A percentile compares a stretch with the other conserved stretches of the same genome.
Evolutionary conservation across 2,797 vertebrate genomes (phyloP).

Genomic region (Oreonectes daqikongensis): DNA sequence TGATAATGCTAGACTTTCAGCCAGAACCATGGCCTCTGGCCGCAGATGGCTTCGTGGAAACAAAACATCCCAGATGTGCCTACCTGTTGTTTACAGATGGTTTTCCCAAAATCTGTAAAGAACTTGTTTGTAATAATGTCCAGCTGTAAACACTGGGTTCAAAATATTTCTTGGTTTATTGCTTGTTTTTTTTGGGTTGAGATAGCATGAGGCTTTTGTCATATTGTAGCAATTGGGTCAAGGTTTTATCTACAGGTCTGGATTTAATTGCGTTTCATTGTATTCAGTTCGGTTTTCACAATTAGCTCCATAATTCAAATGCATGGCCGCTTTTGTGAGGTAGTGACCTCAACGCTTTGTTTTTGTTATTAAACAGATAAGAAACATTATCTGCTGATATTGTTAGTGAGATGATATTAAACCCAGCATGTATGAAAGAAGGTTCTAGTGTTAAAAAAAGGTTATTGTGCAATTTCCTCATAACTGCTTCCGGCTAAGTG

Average conservation of each 20-base stretch:
- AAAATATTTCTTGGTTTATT: slow-evolving; percentile 1
- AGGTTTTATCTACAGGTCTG: not conserved
- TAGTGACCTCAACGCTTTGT: not conserved
- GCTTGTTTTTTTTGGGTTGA: not conserved
- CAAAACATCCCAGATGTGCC: not conserved
- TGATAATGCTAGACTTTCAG: slow-evolving; percentile 50
- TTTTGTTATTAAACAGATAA: not conserved
- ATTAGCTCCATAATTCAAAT: slow-evolving; percentile 3
- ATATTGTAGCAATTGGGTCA: not conserved
- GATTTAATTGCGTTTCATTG: slow-evolving; percentile 2
- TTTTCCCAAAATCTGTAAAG: slow-evolving; percentile 9
- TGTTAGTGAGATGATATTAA: not conserved
- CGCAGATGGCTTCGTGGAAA: slow-evolving; percentile 24
- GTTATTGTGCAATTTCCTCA: not conserved
- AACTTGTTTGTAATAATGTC: not conserved
- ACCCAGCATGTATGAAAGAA: not conserved
- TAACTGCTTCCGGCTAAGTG: too few species aligned
- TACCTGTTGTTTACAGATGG: not conserved
- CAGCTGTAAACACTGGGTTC: not conserved
- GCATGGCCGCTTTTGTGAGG: not conserved
- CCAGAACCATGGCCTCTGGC: not conserved
- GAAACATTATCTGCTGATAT: not conserved
- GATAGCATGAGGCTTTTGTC: not conserved
- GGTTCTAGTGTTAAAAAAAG: not conserved
- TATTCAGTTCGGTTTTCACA: not conserved